Evolutionary conservation across 2,888 invertebrate genomes (phyloP), one percentile per base, ranked within the genome.

Genomic region (Trachelus iudaicus): DNA sequence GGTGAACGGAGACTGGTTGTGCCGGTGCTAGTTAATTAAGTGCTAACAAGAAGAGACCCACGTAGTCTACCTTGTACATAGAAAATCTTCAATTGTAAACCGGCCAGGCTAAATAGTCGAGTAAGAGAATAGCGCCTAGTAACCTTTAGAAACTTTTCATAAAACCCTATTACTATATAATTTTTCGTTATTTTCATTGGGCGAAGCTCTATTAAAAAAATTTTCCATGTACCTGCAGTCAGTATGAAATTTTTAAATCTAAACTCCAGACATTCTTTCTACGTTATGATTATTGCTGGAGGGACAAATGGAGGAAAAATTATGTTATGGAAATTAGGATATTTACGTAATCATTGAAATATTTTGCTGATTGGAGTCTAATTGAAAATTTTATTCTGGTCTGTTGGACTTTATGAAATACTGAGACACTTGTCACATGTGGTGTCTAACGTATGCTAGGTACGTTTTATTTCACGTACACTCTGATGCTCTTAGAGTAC

Each of bases 1-100:
- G 13, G 71, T 15, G 33, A 33, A 31, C 84, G 81, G 81, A 83
- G 82, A 85, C 83, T 82, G 84, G 84, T 83, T 82, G 81, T 83
- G 84, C 84, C 86, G 85, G 84, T 84, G 85, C 33, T 71, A 12
- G 88, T 89, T 90, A 89, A 90, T 90, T 90, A 87, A 90, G 90
- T 90, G 90, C 89, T 90, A 90, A 90, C 90, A 89, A 90, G 89
- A 83, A 86, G 88, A 87, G 87, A 87, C 86, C 85, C 84, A 71
- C 71, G 71, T 71, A 71, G 71, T 71, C 71, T 71, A 40, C 34
- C 74, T 35, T 12, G 74, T 74, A 15, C 74, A 35, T 15, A 34
- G 30, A 34, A 74, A 74, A 74, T 74, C 37, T 56, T 56, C 56
- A 56, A 56, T 56, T 56, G 74, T 74, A 74, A 34, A 35, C 31